Percentiles rank a stretch among this genome's conserved stretches.
Evolutionary conservation across 2,797 vertebrate species (phyloP).

Genomic region (Loriculus beryllinus): DNA sequence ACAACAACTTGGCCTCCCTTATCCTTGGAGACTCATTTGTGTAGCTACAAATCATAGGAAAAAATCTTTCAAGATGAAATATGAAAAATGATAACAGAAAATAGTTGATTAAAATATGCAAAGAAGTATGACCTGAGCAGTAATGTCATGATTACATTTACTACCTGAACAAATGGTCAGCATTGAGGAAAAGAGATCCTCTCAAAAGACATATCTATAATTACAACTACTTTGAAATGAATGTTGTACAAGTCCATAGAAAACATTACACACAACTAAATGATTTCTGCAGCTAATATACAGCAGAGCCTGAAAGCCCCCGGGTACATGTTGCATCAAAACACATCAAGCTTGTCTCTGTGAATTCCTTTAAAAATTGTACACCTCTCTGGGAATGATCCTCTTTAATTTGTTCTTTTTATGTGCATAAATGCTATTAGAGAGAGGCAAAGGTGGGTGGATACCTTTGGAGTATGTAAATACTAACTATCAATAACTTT

Average conservation of each 20-base stretch:
- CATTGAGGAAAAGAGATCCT: neutral
- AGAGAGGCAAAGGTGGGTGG: neutral
- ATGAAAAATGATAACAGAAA: slow-evolving; percentile 12
- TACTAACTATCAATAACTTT: neutral
- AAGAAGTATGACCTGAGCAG: neutral
- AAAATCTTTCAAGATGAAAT: neutral
- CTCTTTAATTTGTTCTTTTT: neutral
- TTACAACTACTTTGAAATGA: slow-evolving; percentile 27
- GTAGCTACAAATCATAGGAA: neutral
- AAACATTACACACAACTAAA: neutral
- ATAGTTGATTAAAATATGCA: neutral
- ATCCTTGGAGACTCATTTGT: neutral
- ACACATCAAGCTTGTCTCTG: neutral
- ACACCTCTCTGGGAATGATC: neutral
- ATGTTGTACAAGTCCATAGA: neutral
- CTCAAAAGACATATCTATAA: slow-evolving; percentile 8
- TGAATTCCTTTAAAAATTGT: neutral
- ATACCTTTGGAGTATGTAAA: neutral
- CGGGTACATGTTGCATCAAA: neutral
- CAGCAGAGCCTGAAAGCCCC: neutral
- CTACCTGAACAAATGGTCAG: neutral
- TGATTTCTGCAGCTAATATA: neutral
- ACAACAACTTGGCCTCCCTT: neutral
- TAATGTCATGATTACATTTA: neutral
- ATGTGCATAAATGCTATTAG: neutral